These are phyloP conservation scores for Phataginus tetradactyla DNA, from an alignment of 2,797 vertebrate species.

Conservation along the genomic window DNA sequence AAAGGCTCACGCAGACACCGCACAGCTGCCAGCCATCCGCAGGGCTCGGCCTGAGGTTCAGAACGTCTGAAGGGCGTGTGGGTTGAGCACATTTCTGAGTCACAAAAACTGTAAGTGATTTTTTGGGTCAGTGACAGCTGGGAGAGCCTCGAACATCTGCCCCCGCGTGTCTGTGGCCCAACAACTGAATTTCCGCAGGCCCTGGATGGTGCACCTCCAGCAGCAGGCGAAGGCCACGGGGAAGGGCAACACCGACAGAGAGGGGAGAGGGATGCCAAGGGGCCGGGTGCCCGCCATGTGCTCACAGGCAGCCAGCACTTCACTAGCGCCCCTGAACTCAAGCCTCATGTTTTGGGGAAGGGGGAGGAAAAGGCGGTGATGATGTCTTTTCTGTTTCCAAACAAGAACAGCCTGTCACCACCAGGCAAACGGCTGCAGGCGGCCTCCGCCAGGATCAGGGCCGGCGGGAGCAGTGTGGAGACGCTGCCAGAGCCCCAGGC, in stretches of 20 bases:
- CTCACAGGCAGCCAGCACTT: background rate
- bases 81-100: constrained; percentile 8
- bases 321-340: rapidly evolving
- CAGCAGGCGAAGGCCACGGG: background rate
- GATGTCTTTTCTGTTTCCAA: constrained; percentile 67
- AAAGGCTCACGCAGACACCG: rapidly evolving
- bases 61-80: background rate
- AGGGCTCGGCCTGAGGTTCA: background rate
- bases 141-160: background rate
- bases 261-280: background rate
- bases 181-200: background rate
- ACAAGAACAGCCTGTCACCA: constrained; percentile 63
- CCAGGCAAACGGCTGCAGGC: background rate
- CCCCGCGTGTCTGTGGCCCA: background rate
- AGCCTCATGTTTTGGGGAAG: background rate
- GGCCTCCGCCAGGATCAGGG: background rate
- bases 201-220: too few relatives aligned
- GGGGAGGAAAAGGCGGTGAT: background rate
- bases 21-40: background rate
- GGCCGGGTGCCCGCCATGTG: background rate
- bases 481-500: background rate
- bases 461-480: background rate
- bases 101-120: background rate
- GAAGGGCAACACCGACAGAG: background rate
- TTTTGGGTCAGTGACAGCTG: background rate